Evolutionary conservation across 2,113 vertebrate species (phyloP), one percentile per base, ranked within the genome.

Genomic region (Oenanthe melanoleuca): DNA sequence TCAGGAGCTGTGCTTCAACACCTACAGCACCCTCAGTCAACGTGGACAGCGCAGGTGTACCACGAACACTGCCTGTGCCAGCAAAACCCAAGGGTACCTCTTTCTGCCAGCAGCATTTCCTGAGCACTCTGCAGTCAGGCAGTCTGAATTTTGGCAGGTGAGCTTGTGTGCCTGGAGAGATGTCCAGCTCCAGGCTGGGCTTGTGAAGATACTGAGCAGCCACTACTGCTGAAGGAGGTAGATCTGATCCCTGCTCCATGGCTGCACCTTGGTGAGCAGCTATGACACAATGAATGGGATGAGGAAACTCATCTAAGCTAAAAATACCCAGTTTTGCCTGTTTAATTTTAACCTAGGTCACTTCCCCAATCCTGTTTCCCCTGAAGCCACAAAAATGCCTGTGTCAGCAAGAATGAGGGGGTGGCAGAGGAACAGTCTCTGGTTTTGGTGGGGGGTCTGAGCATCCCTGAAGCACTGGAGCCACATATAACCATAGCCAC

Each of bases 261-360:
- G 23, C 57, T 44, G 26, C 79, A 47, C 14, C 28, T 44, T 1
- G 5, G 37, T 1, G 4, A 83, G 64, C 31, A 45, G 47, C 42
- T 29, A 49, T n/a, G 5, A 2, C 56, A 80, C 26, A 56, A 70
- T 34, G 56, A 94, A 86, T 2, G 19, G 47, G 69, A 91, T 71
- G 42, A 86, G 47, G 80, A 91, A 95, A 96, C 34, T 52, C 49
- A 60, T 44, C 33, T 78, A 75, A 61, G 34, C 60, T 95, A 95
- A 96, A 95, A 95, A 95, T 92, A 95, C 77, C 8, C 56, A 34
- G 38, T 81, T 96, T 84, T 89, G 89, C 53, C 60, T 60, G 19
- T 73, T 89, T 87, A 50, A 84, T 92, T 91, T 89, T 86, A 91
- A 91, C 93, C 87, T 57, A 63, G 84, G 89, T 92, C 77, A 94